Percentiles rank a stretch among this genome's conserved stretches.
phyloP scores from a whole-genome alignment of 2,888 invertebrate species.

The Himalopsyche tibetana region DNA sequence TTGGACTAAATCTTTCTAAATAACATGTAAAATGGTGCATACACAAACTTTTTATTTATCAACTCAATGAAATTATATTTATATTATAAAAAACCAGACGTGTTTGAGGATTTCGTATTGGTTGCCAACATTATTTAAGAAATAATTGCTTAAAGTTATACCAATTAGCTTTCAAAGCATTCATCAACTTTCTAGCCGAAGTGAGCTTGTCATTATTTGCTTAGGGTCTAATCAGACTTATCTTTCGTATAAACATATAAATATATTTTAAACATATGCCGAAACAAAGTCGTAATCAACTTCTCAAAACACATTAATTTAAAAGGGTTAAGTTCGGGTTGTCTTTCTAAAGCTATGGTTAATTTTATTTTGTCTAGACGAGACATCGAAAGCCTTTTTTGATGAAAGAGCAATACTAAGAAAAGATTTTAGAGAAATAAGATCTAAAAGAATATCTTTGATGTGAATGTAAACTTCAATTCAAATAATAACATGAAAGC shows the following conservation, averaged over 20 bases:
- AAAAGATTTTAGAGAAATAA: no score
- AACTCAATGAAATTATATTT: not conserved
- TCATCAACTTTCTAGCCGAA: not conserved
- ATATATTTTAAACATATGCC: not conserved
- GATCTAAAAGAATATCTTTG: no score
- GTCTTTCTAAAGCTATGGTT: not conserved
- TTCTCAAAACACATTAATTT: not conserved
- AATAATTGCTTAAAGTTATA: conserved; percentile 4
- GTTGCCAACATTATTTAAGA: not conserved
- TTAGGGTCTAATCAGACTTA: conserved; percentile 1
- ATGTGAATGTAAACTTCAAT: no score
- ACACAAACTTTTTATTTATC: not conserved
- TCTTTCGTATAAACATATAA: not conserved
- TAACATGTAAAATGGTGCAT: not conserved
- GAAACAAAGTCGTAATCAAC: conserved; percentile 13
- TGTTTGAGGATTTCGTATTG: not conserved
- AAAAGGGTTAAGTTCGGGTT: not conserved
- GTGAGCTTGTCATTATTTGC: not conserved
- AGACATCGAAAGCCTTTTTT: not conserved
- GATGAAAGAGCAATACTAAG: no score
- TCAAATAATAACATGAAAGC: no score
- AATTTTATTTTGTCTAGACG: conserved; percentile 3
- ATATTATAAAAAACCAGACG: not conserved
- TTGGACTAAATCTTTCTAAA: no score
- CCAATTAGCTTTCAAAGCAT: not conserved